These are phyloP conservation scores for Atrina japonica DNA, from an alignment of 2,888 invertebrate genomes.

Conservation along the genomic window DNA sequence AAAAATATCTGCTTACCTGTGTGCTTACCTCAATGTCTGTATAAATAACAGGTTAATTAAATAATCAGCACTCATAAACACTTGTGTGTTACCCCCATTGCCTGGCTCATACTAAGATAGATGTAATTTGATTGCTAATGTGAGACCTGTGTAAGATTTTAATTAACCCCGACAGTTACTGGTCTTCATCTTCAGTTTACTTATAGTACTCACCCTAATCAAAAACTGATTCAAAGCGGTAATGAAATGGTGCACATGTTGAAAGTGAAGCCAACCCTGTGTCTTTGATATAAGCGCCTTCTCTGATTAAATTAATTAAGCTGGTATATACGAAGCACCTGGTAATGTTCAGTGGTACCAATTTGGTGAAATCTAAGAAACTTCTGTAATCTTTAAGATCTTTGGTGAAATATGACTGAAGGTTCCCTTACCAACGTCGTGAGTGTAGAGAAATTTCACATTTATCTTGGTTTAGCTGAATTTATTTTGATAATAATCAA, in stretches of 20 bases:
- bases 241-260: conserved; percentile 19
- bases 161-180: conserved; percentile 28
- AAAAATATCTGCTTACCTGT: too few species aligned
- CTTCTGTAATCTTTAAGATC: conserved; percentile 1
- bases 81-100: too few species aligned
- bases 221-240: conserved; percentile 13
- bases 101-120: too few species aligned
- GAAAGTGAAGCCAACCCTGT: conserved; percentile 1
- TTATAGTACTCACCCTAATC: conserved; percentile 4
- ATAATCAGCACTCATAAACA: too few species aligned
- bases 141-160: conserved; percentile 15
- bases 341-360: conserved; percentile 4
- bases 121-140: too few species aligned
- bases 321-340: conserved; percentile 14
- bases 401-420: conserved; percentile 13
- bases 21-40: too few species aligned
- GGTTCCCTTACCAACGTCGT: neutral
- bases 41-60: too few species aligned
- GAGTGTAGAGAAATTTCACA: too few species aligned
- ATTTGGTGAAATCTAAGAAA: conserved; percentile 16
- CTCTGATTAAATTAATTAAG: conserved; percentile 19
- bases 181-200: conserved; percentile 20
- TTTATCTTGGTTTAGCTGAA: conserved; percentile 12
- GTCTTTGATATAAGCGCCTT: conserved; percentile 10
- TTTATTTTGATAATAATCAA: conserved; percentile 30